phyloP scores from a whole-genome alignment of 2,797 vertebrate genomes.

The Triplophysa bombifrons region DNA sequence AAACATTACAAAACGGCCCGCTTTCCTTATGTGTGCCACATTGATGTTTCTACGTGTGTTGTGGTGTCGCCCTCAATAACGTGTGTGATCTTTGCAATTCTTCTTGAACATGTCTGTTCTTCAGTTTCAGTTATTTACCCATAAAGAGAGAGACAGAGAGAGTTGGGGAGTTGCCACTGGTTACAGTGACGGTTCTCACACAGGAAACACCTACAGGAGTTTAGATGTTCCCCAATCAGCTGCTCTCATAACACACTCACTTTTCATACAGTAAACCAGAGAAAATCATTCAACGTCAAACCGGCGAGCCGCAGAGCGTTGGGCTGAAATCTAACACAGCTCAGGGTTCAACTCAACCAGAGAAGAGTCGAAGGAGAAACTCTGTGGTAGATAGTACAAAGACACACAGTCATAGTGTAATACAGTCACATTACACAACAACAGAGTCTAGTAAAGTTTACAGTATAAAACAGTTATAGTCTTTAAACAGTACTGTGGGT shows the following conservation, averaged over 20 bases:
- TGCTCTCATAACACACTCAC: constrained; percentile 13
- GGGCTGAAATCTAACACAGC: not conserved
- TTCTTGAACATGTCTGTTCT: constrained; percentile 44
- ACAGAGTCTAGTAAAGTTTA: not conserved
- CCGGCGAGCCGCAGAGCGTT: not conserved
- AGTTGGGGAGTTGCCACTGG: constrained; percentile 69
- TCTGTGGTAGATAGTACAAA: not conserved
- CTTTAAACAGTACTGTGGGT: too few relatives aligned
- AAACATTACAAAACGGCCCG: constrained; percentile 76
- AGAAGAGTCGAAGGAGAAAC: not conserved
- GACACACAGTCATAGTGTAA: not conserved
- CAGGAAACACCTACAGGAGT: constrained; percentile 74
- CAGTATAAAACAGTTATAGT: not conserved
- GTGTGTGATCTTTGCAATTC: constrained; percentile 1
- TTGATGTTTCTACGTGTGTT: constrained; percentile 3
- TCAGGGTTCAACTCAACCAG: not conserved
- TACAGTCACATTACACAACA: not conserved
- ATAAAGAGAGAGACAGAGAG: constrained; percentile 52
- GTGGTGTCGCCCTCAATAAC: constrained; percentile 16
- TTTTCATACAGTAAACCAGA: constrained; percentile 33
- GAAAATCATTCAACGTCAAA: constrained; percentile 16
- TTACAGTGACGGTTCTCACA: constrained; percentile 71
- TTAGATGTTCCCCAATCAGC: constrained; percentile 49
- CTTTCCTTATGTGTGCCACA: constrained; percentile 34
- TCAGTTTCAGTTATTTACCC: constrained; percentile 52